phyloP scores from a whole-genome alignment of 1,140 invertebrate species.

The Scaptomyza montana region DNA sequence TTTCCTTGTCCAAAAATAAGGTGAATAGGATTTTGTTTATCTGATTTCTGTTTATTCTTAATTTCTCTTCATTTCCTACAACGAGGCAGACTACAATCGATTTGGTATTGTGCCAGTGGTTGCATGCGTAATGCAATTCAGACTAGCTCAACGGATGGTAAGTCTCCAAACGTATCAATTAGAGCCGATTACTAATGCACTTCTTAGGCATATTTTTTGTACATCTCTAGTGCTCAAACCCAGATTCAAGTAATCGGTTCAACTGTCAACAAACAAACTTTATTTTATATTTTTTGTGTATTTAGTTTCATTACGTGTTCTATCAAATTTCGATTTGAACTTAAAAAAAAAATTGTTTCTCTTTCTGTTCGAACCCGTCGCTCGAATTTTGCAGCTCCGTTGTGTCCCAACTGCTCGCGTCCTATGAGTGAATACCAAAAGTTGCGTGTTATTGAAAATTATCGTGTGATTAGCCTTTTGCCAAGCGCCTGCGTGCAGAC shows the following conservation, averaged over 20 bases:
- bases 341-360: not conserved
- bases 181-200: too few species aligned
- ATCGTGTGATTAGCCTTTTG: conserved; percentile 54
- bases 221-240: not conserved
- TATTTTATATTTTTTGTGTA: not conserved
- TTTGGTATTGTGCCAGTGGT: conserved; percentile 74
- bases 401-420: conserved; percentile 63
- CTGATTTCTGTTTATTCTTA: too few species aligned
- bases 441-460: conserved; percentile 59
- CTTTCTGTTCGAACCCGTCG: not conserved
- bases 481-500: conserved; percentile 48
- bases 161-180: not conserved
- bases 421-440: conserved; percentile 78
- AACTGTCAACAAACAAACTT: not conserved
- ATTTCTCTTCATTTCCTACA: not conserved
- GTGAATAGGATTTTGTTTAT: too few species aligned
- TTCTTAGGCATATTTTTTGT: too few species aligned
- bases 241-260: not conserved
- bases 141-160: conserved; percentile 69
- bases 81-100: conserved; percentile 64
- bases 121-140: conserved; percentile 77
- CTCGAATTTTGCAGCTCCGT: conserved; percentile 51
- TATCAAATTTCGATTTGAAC: not conserved
- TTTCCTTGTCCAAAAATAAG: not conserved
- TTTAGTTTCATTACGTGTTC: not conserved